Evolutionary conservation across 2,113 vertebrate species (phyloP), one percentile per base, ranked within the genome.

Genomic region (Hemichromis elongatus): DNA sequence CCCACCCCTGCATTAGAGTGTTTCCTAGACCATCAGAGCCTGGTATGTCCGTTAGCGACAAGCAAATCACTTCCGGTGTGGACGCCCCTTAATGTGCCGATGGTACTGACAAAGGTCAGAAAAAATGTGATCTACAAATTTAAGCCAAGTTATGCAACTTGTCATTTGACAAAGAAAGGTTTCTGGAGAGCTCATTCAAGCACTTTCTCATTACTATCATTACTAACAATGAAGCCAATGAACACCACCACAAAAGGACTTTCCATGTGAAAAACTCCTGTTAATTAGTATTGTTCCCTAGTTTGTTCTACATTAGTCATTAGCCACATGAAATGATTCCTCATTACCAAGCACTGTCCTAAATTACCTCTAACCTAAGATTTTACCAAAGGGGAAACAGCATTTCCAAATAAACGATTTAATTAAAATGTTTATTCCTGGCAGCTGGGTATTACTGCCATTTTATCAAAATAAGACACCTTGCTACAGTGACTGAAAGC

Each of bases 231-330:
- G 16, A 75, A 50, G 45, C 26, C 4, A 11, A 89, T 75, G 10
- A 73, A 87, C 92, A 92, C 77, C 78, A 77, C 54, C 82, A 83
- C 80, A 59, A 54, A 45, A 90, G 88, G 90, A 91, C 87, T 91
- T 87, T 94, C 90, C 66, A 84, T 90, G 70, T 75, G 70, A 80
- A 92, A 93, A 95, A 92, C 91, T 93, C 92, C 89, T 93, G 92
- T 94, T 92, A 94, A 95, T 94, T 90, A 95, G 92, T 91, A 92
- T 90, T 93, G 91, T 91, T 94, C 84, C 86, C 86, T 82, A 85
- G 88, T 87, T 89, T 87, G 79, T 91, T 92, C 85, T 92, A 94
- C 94, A 95, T 95, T 90, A 93, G 83, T 94, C 93, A 95, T 94
- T 95, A 95, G 91, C 89, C 89, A 77, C 66, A 90, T 91, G 90